Evolutionary conservation across 2,113 vertebrate species (phyloP).

Genomic region (Hepsetus odoe): DNA sequence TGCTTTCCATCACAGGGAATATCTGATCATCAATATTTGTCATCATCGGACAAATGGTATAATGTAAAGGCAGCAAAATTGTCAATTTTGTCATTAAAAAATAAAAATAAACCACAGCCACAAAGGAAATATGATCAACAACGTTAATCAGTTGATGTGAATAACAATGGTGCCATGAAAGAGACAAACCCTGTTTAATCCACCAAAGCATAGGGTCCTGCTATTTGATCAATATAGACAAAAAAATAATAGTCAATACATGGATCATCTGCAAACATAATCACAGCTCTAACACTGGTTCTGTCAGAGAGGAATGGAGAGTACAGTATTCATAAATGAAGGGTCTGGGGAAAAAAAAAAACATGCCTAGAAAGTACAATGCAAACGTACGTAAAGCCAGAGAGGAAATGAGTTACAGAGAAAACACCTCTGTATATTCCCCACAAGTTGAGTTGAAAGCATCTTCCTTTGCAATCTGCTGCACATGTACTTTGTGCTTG

Average conservation of each 20-base stretch:
- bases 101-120: no score
- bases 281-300: neutral
- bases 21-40: no score
- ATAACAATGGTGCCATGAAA: no score
- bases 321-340: neutral
- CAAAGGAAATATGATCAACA: no score
- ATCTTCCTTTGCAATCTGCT: constrained; percentile 23
- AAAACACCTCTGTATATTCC: constrained; percentile 55
- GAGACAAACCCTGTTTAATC: no score
- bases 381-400: constrained; percentile 10
- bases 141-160: no score
- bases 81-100: no score
- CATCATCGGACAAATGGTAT: no score
- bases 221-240: no score
- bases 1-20: no score
- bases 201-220: no score
- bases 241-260: neutral
- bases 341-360: neutral
- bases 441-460: constrained; percentile 43
- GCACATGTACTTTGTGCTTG: neutral
- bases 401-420: constrained; percentile 48
- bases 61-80: no score
- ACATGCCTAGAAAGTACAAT: constrained; percentile 38
- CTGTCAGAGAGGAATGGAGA: neutral
- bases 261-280: neutral